Percentiles rank a stretch among this genome's conserved stretches.
Conservation (phyloP, 2,113 vertebrate genomes). For the Suricata suricatta region DNA sequence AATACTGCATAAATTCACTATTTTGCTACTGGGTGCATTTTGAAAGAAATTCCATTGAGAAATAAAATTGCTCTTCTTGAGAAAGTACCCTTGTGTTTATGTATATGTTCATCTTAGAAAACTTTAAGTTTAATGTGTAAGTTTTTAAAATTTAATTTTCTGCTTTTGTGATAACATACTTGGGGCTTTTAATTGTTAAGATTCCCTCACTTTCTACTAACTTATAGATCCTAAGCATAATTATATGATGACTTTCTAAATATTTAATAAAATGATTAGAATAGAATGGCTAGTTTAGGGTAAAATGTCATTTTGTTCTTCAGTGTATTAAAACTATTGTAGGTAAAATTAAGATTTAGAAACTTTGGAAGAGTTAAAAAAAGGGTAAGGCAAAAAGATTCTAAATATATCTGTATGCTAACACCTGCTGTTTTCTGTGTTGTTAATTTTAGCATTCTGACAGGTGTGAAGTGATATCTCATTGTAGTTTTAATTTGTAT, state of each 20-base stretch:
- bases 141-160: background rate
- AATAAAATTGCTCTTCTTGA: background rate
- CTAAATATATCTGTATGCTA: background rate
- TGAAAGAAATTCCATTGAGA: background rate
- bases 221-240: background rate
- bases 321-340: background rate
- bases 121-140: background rate
- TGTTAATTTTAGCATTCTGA: background rate
- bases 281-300: background rate
- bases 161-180: background rate
- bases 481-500: background rate
- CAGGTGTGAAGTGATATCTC: background rate
- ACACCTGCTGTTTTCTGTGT: background rate
- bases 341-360: background rate
- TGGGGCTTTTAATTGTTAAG: background rate
- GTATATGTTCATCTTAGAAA: background rate
- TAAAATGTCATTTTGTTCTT: background rate
- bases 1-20: background rate
- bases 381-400: background rate
- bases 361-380: background rate
- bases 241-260: background rate
- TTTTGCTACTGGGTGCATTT: background rate
- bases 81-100: background rate
- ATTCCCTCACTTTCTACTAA: background rate
- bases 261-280: conserved; percentile 25